Evolutionary conservation across 2,888 invertebrate species (phyloP).

Genomic region (Eurytoma adleriae): DNA sequence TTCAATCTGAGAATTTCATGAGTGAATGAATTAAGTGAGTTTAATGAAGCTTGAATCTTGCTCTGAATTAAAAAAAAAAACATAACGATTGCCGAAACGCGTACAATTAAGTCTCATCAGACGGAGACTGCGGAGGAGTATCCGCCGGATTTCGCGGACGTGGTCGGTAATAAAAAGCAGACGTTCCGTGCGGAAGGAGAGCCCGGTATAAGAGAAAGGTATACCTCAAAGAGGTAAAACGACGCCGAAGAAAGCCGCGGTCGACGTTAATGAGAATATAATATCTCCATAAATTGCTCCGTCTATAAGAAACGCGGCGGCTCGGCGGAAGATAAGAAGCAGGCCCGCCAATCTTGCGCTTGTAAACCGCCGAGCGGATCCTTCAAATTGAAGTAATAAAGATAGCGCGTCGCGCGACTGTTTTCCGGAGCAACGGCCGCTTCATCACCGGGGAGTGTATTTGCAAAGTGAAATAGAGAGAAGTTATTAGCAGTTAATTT

Average conservation of each 20-base stretch:
- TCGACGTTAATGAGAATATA: conserved; percentile 56
- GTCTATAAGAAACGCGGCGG: conserved; percentile 32
- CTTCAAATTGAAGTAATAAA: conserved; percentile 42
- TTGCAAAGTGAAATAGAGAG: too few relatives aligned
- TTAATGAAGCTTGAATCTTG: too few relatives aligned
- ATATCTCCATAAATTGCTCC: conserved; percentile 55
- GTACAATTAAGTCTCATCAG: conserved; percentile 16
- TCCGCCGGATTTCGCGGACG: not conserved
- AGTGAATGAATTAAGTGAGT: too few relatives aligned
- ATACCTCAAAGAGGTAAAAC: not conserved
- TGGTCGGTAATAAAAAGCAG: conserved; percentile 19
- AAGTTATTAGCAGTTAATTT: too few relatives aligned
- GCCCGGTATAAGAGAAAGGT: not conserved
- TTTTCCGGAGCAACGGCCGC: not conserved
- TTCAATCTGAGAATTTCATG: too few relatives aligned
- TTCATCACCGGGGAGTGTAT: too few relatives aligned
- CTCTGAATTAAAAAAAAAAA: not conserved
- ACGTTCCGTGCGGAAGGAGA: not conserved
- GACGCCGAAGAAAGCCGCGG: conserved; percentile 21
- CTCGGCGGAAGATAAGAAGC: conserved; percentile 37
- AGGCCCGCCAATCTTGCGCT: not conserved
- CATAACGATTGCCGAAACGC: not conserved
- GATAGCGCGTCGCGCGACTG: conserved; percentile 1
- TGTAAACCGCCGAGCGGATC: not conserved
- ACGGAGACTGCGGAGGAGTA: not conserved